Percentiles rank a stretch among this genome's conserved stretches.
These are phyloP conservation scores for Vanessa atalanta DNA, from an alignment of 1,140 invertebrate species.

Conservation along the genomic window DNA sequence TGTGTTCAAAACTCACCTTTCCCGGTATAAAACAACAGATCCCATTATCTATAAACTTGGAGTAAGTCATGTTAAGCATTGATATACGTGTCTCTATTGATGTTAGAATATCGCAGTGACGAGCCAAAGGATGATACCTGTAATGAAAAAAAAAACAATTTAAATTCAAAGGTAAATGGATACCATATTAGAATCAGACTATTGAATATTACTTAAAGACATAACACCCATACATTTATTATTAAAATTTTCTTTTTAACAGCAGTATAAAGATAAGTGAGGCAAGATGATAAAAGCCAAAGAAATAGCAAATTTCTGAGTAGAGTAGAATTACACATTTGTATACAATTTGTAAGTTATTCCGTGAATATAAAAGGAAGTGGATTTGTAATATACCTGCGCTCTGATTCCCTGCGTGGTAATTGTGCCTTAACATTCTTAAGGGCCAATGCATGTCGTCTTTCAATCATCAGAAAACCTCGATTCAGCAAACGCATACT, in stretches of 20 bases:
- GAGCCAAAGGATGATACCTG: slow-evolving; percentile 88
- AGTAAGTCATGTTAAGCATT: slow-evolving; percentile 95
- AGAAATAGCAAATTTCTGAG: no score
- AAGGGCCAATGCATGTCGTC: slow-evolving; percentile 87
- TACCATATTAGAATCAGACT: no score
- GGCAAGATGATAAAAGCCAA: no score
- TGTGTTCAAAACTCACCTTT: slow-evolving; percentile 82
- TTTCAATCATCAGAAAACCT: slow-evolving; percentile 90
- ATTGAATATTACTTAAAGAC: no score
- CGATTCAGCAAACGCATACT: slow-evolving; percentile 89
- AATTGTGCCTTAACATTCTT: slow-evolving; percentile 90
- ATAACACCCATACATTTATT: no score
- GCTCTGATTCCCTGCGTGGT: slow-evolving; percentile 93
- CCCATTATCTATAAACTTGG: slow-evolving; percentile 90
- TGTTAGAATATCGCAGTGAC: slow-evolving; percentile 93
- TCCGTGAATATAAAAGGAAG: no score
- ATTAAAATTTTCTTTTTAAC: no score
- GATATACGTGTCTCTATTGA: slow-evolving; percentile 95
- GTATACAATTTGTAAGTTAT: no score
- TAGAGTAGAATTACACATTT: no score
- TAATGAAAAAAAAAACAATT: slow-evolving; percentile 35
- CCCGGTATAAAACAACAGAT: slow-evolving; percentile 96
- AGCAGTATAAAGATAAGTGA: no score
- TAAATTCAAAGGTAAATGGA: no score
- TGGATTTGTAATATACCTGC: slow-evolving; percentile 77